phyloP scores from a whole-genome alignment of 2,888 invertebrate genomes.

The Phragmatobia fuliginosa region DNA sequence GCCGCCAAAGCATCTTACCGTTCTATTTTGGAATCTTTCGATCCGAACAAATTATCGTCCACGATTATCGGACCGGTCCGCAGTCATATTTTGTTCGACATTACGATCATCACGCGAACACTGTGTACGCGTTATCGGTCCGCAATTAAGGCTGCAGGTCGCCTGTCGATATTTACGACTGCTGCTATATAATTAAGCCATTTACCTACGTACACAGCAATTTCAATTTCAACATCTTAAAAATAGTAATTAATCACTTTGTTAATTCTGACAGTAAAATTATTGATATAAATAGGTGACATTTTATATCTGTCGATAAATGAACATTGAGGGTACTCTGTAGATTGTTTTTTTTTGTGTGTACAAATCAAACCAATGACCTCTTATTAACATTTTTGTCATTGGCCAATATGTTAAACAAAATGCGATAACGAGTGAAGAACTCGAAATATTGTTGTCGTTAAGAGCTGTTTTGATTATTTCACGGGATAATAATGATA shows the following conservation, averaged over 20 bases:
- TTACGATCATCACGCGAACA: slow-evolving; percentile 41
- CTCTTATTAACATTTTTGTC: not conserved
- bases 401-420: slow-evolving; percentile 36
- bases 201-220: slow-evolving; percentile 37
- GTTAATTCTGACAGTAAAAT: slow-evolving; percentile 31
- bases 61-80: slow-evolving; percentile 58
- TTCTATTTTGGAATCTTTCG: slow-evolving; percentile 70
- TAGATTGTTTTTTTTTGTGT: slow-evolving; percentile 33
- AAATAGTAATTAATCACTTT: slow-evolving; percentile 23
- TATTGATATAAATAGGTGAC: slow-evolving; percentile 42
- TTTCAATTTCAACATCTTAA: slow-evolving; percentile 18
- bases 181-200: slow-evolving; percentile 49
- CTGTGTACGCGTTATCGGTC: slow-evolving; percentile 42
- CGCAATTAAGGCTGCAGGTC: slow-evolving; percentile 43
- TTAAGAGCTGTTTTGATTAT: slow-evolving; percentile 42
- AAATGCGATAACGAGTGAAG: slow-evolving; percentile 26
- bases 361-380: not conserved
- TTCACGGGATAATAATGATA: slow-evolving; percentile 48
- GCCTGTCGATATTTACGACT: slow-evolving; percentile 33
- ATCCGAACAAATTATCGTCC: slow-evolving; percentile 64
- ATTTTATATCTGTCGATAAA: slow-evolving; percentile 49
- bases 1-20: slow-evolving; percentile 49
- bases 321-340: slow-evolving; percentile 35
- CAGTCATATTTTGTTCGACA: slow-evolving; percentile 54
- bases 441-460: slow-evolving; percentile 27